Evolutionary conservation across 2,888 invertebrate genomes (phyloP).

Genomic region (Coelinius sp.): DNA sequence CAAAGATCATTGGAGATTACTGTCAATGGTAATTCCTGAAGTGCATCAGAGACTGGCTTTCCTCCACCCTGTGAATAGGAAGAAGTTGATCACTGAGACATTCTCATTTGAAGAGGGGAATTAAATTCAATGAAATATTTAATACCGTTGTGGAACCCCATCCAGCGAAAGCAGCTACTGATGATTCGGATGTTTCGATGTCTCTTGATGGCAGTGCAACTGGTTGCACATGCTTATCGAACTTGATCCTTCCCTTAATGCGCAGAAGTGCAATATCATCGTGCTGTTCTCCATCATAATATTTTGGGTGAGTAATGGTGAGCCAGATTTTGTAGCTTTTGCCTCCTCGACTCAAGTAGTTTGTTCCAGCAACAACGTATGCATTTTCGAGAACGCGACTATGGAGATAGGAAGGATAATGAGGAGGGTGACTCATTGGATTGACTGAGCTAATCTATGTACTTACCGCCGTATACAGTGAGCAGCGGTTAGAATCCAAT

Average conservation of each 20-base stretch:
- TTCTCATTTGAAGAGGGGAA: neutral
- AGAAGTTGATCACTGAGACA: neutral
- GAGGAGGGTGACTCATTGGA: neutral
- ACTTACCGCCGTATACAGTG: slow-evolving; percentile 57
- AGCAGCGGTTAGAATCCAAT: slow-evolving; percentile 52
- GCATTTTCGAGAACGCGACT: neutral
- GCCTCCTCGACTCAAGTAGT: neutral
- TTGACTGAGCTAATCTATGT: neutral
- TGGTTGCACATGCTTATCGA: neutral
- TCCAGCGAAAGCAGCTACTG: neutral
- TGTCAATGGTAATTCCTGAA: neutral
- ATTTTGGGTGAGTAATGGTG: neutral
- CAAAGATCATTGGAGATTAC: neutral
- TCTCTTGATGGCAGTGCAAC: neutral
- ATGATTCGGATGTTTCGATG: neutral
- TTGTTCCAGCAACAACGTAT: neutral
- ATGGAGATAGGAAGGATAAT: neutral
- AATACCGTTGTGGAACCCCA: neutral
- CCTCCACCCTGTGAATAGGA: neutral
- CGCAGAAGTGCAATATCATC: neutral
- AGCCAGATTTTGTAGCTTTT: neutral
- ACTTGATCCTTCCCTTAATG: neutral
- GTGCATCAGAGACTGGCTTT: neutral
- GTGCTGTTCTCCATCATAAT: neutral
- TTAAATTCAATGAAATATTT: neutral